Evolutionary conservation across 1,140 invertebrate species (phyloP).

Genomic region (Scaptomyza pallida): DNA sequence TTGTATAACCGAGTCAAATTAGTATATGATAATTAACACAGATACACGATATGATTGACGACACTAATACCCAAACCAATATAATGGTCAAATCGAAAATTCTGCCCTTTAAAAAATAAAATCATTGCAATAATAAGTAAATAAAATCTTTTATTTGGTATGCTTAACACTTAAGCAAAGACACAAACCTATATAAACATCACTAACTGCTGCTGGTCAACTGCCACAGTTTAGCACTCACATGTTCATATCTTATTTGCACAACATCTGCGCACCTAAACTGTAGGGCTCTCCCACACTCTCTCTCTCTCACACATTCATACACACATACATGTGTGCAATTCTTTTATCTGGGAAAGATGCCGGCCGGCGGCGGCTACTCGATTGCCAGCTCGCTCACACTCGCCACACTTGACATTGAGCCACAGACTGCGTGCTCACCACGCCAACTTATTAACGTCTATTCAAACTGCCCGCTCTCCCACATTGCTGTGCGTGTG

Average conservation of each 20-base stretch:
- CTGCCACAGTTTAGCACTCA: conserved; percentile 26
- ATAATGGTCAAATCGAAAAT: conserved; percentile 69
- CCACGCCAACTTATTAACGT: conserved; percentile 16
- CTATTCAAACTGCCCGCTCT: conserved; percentile 24
- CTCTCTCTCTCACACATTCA: conserved; percentile 22
- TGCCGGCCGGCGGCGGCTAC: conserved; percentile 65
- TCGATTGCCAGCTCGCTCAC: conserved; percentile 50
- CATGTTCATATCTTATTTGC: conserved; percentile 36
- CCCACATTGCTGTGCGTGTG: conserved; percentile 3
- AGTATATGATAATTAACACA: conserved; percentile 75
- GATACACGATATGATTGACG: conserved; percentile 48
- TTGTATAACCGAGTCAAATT: conserved; percentile 81
- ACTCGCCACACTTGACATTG: conserved; percentile 69
- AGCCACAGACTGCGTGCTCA: conserved; percentile 43
- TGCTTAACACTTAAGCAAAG: conserved; percentile 19
- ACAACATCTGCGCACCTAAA: conserved; percentile 34
- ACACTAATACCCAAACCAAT: conserved; percentile 70
- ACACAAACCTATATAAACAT: conserved; percentile 37
- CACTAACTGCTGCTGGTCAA: not conserved
- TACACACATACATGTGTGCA: conserved; percentile 14
- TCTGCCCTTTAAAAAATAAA: conserved; percentile 66
- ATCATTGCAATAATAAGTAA: conserved; percentile 58
- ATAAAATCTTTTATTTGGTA: not conserved
- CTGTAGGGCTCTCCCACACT: conserved; percentile 29
- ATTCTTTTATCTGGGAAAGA: conserved; percentile 39